Base-by-base conservation (phyloP, 2,113 vertebrate species). In the Oceanodroma tethys region DNA sequence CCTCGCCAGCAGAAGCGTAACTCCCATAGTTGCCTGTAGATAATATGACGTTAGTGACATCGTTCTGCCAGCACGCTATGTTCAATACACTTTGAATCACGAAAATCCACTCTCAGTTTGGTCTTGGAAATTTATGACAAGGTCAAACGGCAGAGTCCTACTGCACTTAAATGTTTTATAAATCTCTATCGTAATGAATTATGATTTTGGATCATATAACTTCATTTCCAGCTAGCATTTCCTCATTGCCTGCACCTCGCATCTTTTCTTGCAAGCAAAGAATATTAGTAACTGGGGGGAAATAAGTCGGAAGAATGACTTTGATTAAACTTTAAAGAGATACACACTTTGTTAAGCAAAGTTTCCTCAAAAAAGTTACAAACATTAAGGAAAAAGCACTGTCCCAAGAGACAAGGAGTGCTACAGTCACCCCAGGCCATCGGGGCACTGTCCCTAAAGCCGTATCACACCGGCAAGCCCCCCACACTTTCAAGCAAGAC, bases 401-500 rank as follows among this genome's bases (percentile, higher is more conserved):
- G 26, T n/a, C 26, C 9, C 40, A 45, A 42, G n/a, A 47, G 38
- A 29, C 38, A 11, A 19, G 40, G 65, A 52, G 65, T 2, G 36
- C 55, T 55, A 25, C 42, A 5, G 76, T 10, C 50, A 36, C 15
- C 13, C 25, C 53, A 71, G 34, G 21, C 50, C 43, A 17, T 0
- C 0, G 0, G 29, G 48, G 11, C 27, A 32, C 47, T 4, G 1
- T n/a, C 38, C 16, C 45, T 60, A 19, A 1, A 1, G 50, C 34
- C 21, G 72, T 0, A 16, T 4, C 13, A 8, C 50, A 7, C 3
- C 1, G 0, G 25, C 2, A 38, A 30, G 4, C 2, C 8, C 36
- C 26, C 42, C 6, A 2, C 17, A 1, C 47, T 48, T 53, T 30
- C 30, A 26, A 47, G 20, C 19, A 7, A 40, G 21, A 15, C 16